Evolutionary conservation across 2,113 vertebrate genomes (phyloP).

Genomic region (Zapornia atra): DNA sequence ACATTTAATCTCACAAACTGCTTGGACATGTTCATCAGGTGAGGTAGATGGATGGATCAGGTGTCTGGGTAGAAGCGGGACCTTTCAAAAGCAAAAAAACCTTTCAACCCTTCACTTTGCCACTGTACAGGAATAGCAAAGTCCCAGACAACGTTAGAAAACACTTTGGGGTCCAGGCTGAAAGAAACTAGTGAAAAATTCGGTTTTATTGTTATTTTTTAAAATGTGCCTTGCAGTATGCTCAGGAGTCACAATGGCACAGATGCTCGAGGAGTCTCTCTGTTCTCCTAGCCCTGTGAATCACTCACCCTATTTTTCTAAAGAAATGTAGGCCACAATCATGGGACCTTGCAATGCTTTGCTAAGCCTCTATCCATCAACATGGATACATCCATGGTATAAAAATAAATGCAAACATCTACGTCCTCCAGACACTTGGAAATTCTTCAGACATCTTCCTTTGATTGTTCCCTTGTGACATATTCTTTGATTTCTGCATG

Average conservation of each 20-base stretch:
- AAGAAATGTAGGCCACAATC: neutral
- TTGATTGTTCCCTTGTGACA: neutral
- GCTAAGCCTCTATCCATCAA: neutral
- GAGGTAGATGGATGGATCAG: neutral
- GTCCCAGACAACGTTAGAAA: neutral
- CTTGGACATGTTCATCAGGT: neutral
- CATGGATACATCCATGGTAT: no score
- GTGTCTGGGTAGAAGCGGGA: accelerated
- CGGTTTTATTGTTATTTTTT: neutral
- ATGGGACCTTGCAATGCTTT: neutral
- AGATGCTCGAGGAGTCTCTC: neutral
- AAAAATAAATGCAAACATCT: neutral
- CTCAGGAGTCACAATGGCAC: accelerated
- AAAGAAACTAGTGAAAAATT: neutral
- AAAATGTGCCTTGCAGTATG: neutral
- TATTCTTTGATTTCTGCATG: neutral
- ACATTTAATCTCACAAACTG: neutral
- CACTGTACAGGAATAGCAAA: neutral
- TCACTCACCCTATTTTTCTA: neutral
- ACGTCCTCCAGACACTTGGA: neutral
- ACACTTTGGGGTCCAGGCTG: neutral
- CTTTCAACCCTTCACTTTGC: neutral
- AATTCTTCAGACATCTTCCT: neutral
- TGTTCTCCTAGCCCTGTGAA: neutral
- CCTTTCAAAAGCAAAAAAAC: neutral